Evolutionary conservation across 2,113 vertebrate genomes (phyloP).

Genomic region (Carassius gibelio): DNA sequence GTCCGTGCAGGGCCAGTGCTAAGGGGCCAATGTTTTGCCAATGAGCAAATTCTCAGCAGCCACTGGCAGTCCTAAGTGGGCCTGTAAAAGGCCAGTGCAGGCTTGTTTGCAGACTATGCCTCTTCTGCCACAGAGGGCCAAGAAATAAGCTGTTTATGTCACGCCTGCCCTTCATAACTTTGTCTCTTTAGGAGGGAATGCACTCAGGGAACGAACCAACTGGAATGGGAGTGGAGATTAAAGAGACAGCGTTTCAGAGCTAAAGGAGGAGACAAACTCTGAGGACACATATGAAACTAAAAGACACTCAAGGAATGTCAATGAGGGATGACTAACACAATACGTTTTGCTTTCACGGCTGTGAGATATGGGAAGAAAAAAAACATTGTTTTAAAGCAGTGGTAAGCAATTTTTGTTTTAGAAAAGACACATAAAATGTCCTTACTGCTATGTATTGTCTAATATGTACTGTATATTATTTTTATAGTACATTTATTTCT

Average conservation of each 20-base stretch:
- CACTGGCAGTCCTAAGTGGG: too few relatives aligned
- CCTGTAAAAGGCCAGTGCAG: too few relatives aligned
- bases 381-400: too few relatives aligned
- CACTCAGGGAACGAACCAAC: not conserved
- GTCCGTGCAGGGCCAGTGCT: too few relatives aligned
- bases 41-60: too few relatives aligned
- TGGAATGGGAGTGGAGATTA: constrained; percentile 8
- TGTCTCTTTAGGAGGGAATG: not conserved
- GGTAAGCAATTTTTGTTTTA: not conserved
- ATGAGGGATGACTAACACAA: not conserved
- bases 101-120: not conserved
- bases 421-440: too few relatives aligned
- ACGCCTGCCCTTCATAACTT: constrained; percentile 38
- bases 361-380: too few relatives aligned
- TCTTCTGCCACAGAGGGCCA: not conserved
- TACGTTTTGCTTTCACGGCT: not conserved
- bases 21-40: too few relatives aligned
- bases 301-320: not conserved
- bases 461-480: too few relatives aligned
- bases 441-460: too few relatives aligned
- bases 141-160: constrained; percentile 26
- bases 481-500: too few relatives aligned
- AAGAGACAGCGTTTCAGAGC: constrained; percentile 1
- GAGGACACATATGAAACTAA: constrained; percentile 19
- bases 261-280: constrained; percentile 22